Base-by-base conservation (phyloP, 2,113 vertebrate species). In the Oreochromis aureus region DNA sequence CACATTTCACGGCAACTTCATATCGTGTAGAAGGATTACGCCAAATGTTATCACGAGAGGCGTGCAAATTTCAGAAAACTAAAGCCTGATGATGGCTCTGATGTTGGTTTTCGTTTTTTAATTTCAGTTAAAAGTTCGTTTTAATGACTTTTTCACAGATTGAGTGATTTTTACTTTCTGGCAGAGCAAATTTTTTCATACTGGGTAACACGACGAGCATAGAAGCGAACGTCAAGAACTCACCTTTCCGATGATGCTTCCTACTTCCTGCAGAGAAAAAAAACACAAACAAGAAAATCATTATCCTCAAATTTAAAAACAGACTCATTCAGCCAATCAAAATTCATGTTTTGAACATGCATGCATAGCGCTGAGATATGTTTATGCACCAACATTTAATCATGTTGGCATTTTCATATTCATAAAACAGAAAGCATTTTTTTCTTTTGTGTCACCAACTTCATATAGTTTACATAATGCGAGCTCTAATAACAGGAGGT, bases 161-260 rank as follows among this genome's bases (percentile, higher is more conserved):
- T 34, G 48, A 24, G n/a, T 44, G 63, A 71, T 32, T 51, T 48
- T 27, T 9, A 76, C 71, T 32, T 48, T 48, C 9, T 34, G 39
- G 51, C 39, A 56, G 12, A 6, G 12, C 6, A 8, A 0, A 79
- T 30, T 1, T 32, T 83, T 30, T 63, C 18, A 16, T 2, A 41
- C 12, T 22, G 34, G 44, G 10, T 0, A 10, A 53, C 30, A 24
- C 3, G 4, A 53, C 19, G 10, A 24, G n/a, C 6, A 36, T 4
- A 24, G 6, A 69, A 5, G 7, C 2, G 12, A 5, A 34, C 7
- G 3, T 1, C 5, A 7, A n/a, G 3, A 15, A 10, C 96, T 95
- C 92, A 97, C 96, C 96, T 96, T 97, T 53, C 96, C 96, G 6
- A 97, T 97, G 24, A 97, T 97, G 93, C 96, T 97, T 80, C 96